Percentiles rank a stretch among this genome's conserved stretches.
Conservation (phyloP, 2,797 vertebrate species). For the Loris lydekkerianus region DNA sequence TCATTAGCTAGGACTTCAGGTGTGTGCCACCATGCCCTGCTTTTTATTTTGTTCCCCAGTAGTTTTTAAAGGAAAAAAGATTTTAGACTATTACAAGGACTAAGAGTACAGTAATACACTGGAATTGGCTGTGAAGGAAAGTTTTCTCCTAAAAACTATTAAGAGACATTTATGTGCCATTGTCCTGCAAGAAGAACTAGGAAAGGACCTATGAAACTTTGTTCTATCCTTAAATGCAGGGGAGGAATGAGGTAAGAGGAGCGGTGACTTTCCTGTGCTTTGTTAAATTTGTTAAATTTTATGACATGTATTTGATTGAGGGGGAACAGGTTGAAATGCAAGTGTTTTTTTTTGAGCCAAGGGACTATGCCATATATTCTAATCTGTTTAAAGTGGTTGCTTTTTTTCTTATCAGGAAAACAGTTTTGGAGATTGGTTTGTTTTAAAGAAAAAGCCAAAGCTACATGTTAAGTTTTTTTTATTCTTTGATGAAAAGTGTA, state of each 20-base stretch:
- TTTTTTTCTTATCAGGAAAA: neutral
- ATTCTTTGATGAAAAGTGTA: neutral
- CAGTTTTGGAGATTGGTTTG: neutral
- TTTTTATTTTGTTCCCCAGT: neutral
- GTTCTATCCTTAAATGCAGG: neutral
- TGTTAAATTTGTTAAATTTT: neutral
- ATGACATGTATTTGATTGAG: neutral
- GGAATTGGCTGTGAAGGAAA: conserved; percentile 33
- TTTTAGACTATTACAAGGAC: conserved; percentile 19
- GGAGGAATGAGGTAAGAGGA: neutral
- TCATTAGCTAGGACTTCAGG: neutral
- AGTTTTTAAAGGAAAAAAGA: conserved; percentile 49
- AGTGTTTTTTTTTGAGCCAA: neutral
- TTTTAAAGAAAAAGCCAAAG: neutral
- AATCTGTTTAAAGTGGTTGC: neutral
- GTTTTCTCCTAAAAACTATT: neutral
- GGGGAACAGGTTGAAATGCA: neutral
- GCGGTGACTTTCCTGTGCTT: neutral
- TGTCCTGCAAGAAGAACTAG: neutral
- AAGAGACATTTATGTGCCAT: neutral
- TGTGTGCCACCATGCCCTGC: neutral
- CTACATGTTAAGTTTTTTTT: neutral
- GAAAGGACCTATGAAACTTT: neutral
- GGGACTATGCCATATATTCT: neutral
- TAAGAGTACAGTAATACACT: neutral